Conservation (phyloP, 2,888 invertebrate genomes). For the Cerastoderma edule region DNA sequence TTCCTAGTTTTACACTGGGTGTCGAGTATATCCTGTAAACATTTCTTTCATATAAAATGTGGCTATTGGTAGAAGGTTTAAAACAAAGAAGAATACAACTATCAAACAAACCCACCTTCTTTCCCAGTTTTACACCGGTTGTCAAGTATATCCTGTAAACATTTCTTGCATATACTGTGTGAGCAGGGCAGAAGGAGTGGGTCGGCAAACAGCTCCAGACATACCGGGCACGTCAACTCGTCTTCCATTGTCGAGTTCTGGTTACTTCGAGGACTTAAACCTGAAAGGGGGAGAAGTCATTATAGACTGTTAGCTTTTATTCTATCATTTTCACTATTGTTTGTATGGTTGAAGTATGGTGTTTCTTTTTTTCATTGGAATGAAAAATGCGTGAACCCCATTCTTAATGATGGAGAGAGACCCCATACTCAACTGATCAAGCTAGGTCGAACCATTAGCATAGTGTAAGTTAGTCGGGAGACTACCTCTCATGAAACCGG, state of each 20-base stretch:
- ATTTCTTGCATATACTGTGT: conserved; percentile 81
- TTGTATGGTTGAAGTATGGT: no score
- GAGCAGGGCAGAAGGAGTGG: conserved; percentile 81
- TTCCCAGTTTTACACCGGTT: conserved; percentile 66
- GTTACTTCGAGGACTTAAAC: conserved; percentile 3
- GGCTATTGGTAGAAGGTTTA: conserved; percentile 24
- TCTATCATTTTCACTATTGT: no score
- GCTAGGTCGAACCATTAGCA: no score
- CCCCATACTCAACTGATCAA: no score
- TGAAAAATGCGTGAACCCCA: no score
- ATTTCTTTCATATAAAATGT: conserved; percentile 81
- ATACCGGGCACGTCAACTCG: conserved; percentile 82
- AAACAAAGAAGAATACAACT: background rate
- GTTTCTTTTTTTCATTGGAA: no score
- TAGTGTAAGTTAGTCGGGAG: no score
- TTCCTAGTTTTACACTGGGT: conserved; percentile 65
- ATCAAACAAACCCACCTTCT: conserved; percentile 59
- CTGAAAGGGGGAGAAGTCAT: conserved; percentile 2
- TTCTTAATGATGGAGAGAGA: no score
- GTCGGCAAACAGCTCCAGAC: conserved; percentile 81
- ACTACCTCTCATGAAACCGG: no score
- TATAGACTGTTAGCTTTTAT: no score
- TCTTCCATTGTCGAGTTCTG: conserved; percentile 75
- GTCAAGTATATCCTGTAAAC: conserved; percentile 77
- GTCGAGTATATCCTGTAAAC: conserved; percentile 77